Conservation (phyloP, 2,888 invertebrate genomes). For the Ennomos erosarius region DNA sequence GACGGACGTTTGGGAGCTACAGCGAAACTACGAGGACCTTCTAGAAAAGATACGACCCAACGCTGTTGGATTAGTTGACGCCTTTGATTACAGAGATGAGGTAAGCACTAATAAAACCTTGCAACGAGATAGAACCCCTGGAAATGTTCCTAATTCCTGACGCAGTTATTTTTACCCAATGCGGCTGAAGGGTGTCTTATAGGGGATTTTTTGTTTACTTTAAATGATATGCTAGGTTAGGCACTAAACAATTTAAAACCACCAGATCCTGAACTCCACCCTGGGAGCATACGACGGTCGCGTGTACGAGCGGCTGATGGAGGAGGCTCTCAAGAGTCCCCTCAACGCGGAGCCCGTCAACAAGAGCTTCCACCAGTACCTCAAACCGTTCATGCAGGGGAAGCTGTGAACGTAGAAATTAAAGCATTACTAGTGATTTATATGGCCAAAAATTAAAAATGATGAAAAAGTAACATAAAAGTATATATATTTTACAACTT, state of each 20-base stretch:
- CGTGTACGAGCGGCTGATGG: constrained; percentile 92
- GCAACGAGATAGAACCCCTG: too few relatives aligned
- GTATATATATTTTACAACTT: too few relatives aligned
- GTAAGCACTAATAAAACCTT: constrained; percentile 58
- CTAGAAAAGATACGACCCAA: constrained; percentile 91
- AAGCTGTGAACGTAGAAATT: constrained; percentile 79
- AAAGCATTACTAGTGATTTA: too few relatives aligned
- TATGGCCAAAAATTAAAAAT: too few relatives aligned
- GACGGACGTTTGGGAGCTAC: constrained; percentile 82
- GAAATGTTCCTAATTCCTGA: too few relatives aligned
- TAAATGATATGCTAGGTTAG: too few relatives aligned
- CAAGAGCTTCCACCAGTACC: constrained; percentile 88
- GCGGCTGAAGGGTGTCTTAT: too few relatives aligned
- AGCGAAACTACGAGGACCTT: constrained; percentile 88
- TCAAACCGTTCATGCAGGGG: constrained; percentile 92
- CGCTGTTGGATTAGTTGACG: constrained; percentile 95
- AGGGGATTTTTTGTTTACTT: too few relatives aligned
- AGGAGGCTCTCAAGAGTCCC: constrained; percentile 92
- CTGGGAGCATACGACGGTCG: constrained; percentile 93
- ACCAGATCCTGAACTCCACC: constrained; percentile 87
- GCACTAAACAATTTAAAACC: too few relatives aligned
- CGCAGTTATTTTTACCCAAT: too few relatives aligned
- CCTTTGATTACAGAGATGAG: constrained; percentile 93
- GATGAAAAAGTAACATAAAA: too few relatives aligned
- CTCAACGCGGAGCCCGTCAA: constrained; percentile 92